Percentiles rank a stretch among this genome's conserved stretches.
These are phyloP conservation scores for Sminthurides bifidus DNA, from an alignment of 1,140 invertebrate species.

Conservation along the genomic window DNA sequence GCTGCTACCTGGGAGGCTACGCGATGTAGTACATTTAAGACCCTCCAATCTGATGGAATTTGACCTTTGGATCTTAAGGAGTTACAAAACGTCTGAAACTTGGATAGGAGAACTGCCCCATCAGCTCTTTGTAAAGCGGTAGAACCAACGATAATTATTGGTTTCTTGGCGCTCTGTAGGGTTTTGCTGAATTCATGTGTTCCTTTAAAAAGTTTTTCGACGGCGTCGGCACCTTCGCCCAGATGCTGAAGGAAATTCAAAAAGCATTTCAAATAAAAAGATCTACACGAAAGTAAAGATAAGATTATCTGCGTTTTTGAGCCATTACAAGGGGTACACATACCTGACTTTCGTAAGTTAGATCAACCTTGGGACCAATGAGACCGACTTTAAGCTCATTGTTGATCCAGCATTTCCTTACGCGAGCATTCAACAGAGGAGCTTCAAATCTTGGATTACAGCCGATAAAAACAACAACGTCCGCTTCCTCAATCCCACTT, in stretches of 20 bases:
- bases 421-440: constrained; percentile 88
- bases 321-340: neutral
- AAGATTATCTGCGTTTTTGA: neutral
- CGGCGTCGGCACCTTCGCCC: constrained; percentile 58
- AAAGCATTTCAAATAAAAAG: neutral
- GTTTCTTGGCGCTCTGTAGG: constrained; percentile 67
- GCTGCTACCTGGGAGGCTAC: constrained; percentile 90
- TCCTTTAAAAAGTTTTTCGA: constrained; percentile 61
- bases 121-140: constrained; percentile 61
- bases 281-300: neutral
- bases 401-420: constrained; percentile 83
- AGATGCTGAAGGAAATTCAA: constrained; percentile 50
- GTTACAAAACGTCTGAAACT: constrained; percentile 54
- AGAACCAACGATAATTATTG: constrained; percentile 83
- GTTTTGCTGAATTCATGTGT: constrained; percentile 61
- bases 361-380: constrained; percentile 81
- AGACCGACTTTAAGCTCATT: constrained; percentile 70
- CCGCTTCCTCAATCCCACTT: constrained; percentile 79
- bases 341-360: constrained; percentile 86
- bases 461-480: constrained; percentile 83
- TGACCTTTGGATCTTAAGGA: constrained; percentile 38
- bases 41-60: constrained; percentile 50
- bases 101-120: constrained; percentile 60
- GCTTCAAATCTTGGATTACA: constrained; percentile 97
- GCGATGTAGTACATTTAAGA: constrained; percentile 81